Percentiles rank a stretch among this genome's conserved stretches.
Conservation (phyloP, 1,140 invertebrate species). For the Orchestia grillus region DNA sequence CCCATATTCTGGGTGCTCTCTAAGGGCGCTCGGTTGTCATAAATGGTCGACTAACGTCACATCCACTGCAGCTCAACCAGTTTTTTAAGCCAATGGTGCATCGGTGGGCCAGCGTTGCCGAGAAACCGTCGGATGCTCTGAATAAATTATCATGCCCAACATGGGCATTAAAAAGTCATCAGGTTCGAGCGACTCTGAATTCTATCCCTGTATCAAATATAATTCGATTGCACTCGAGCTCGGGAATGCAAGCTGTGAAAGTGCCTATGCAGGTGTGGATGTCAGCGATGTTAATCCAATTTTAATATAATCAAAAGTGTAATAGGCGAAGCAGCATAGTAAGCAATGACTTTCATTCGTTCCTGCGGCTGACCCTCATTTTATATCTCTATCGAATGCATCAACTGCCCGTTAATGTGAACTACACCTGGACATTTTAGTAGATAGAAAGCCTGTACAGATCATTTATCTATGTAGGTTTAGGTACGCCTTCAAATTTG, state of each 20-base stretch:
- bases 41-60: background rate
- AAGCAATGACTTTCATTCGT: background rate
- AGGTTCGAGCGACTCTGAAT: background rate
- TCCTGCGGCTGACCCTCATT: background rate
- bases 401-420: background rate
- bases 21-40: background rate
- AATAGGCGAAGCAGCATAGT: background rate
- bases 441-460: background rate
- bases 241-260: background rate
- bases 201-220: background rate
- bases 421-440: background rate
- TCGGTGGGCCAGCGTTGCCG: background rate
- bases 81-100: background rate
- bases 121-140: conserved; percentile 1
- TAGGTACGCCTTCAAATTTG: background rate
- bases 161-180: conserved; percentile 11
- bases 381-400: background rate
- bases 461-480: background rate
- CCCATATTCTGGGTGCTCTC: background rate
- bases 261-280: background rate
- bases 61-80: background rate
- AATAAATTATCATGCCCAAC: background rate
- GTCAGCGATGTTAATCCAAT: background rate
- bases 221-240: background rate
- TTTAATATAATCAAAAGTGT: background rate